Percentiles rank a stretch among this genome's conserved stretches.
These are phyloP conservation scores for Anodontia alba DNA, from an alignment of 2,888 invertebrate species.

Conservation along the genomic window DNA sequence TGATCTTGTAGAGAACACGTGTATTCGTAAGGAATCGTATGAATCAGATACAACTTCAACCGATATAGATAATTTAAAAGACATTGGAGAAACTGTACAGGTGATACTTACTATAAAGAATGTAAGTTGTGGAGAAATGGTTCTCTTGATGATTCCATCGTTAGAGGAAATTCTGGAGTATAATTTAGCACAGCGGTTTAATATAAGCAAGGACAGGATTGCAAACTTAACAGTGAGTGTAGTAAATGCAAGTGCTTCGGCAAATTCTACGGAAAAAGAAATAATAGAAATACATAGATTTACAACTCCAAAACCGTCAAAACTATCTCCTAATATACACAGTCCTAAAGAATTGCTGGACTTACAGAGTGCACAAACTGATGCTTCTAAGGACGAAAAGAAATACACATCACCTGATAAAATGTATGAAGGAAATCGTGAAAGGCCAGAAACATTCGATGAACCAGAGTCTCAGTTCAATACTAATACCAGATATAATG, in stretches of 20 bases:
- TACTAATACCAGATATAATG: background rate
- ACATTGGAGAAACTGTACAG: slow-evolving; percentile 54
- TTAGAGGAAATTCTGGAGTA: slow-evolving; percentile 45
- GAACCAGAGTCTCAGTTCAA: background rate
- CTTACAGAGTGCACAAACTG: background rate
- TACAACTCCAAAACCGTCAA: slow-evolving; percentile 24
- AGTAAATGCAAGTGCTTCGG: slow-evolving; percentile 35
- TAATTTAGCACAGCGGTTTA: slow-evolving; percentile 55
- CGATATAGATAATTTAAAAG: slow-evolving; percentile 35
- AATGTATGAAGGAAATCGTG: background rate
- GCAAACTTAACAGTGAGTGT: slow-evolving; percentile 61
- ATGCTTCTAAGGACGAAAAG: background rate
- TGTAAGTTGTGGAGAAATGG: slow-evolving; percentile 52
- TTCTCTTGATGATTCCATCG: slow-evolving; percentile 37
- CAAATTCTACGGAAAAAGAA: slow-evolving; percentile 18
- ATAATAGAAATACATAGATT: slow-evolving; percentile 47
- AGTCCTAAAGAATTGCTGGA: background rate
- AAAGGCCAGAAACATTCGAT: background rate
- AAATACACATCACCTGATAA: background rate
- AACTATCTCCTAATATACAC: background rate
- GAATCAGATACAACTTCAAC: slow-evolving; percentile 31
- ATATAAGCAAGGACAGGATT: slow-evolving; percentile 66
- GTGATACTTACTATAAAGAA: slow-evolving; percentile 66
- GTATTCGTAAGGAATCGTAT: slow-evolving; percentile 36
- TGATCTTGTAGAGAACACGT: slow-evolving; percentile 56